Evolutionary conservation across 2,113 vertebrate genomes (phyloP), one percentile per base, ranked within the genome.

Genomic region (Motacilla tschutschensis): DNA sequence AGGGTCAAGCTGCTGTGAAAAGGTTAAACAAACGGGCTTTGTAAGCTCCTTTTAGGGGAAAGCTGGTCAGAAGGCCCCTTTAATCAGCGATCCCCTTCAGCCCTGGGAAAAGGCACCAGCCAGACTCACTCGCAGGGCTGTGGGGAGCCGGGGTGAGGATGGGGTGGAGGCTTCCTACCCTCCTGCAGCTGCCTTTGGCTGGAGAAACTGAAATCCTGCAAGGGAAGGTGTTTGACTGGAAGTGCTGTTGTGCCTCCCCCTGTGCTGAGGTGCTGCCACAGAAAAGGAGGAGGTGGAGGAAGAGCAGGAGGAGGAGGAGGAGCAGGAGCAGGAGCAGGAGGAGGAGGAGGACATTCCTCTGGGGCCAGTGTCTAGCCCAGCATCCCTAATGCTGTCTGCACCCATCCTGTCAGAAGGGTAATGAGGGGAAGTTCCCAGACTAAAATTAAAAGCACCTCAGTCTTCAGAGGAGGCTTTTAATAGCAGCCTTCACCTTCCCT

Each of bases 1-100:
- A 98, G 87, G 98, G 98, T 98, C 98, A 99, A 98, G 96, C 97
- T 98, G 96, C 97, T 97, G 97, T 97, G 90, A 98, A 97, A 97
- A 97, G 98, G 98, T 99, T 99, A 98, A 98, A 97, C 97, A 98
- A 99, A 98, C 97, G 96, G 96, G 97, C 96, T 95, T 94, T 93
- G 88, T 96, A 96, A 94, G 93, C 94, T 92, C 87, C 92, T 95
- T 95, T 93, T 93, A 91, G 88, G 92, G 69, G 63, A 93, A 95
- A 96, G 91, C 93, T 92, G 85, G 88, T 93, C 94, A 92, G 93
- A 95, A 91, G 83, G 87, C 79, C 81, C 78, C 92, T 87, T 90
- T 95, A 94, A 96, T 96, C 90, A 82, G 73, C 84, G 70, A 64
- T 88, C 84, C 76, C 85, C 83, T 88, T 85, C 65, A 90, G 79